These are phyloP conservation scores for Heliconius congener DNA, from an alignment of 1,140 invertebrate species.

Conservation along the genomic window DNA sequence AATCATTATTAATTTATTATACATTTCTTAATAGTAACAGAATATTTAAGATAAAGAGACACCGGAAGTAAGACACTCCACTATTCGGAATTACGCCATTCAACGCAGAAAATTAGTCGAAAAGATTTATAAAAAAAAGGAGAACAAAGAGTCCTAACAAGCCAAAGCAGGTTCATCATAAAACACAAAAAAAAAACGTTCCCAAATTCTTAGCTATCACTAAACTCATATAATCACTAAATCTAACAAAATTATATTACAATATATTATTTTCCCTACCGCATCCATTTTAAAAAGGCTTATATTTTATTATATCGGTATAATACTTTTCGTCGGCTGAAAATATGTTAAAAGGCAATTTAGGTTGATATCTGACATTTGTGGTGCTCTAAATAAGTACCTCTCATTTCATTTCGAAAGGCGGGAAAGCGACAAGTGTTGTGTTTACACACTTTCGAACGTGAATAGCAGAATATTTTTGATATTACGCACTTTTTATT, in stretches of 20 bases:
- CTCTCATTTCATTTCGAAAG: constrained; percentile 23
- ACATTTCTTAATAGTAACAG: too few species aligned
- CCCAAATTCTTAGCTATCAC: background rate
- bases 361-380: constrained; percentile 17
- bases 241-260: background rate
- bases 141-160: too few species aligned
- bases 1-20: too few species aligned
- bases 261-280: background rate
- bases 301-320: constrained; percentile 4
- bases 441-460: constrained; percentile 4
- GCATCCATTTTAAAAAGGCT: constrained; percentile 7
- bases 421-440: constrained; percentile 13
- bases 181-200: too few species aligned
- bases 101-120: too few species aligned
- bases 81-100: too few species aligned
- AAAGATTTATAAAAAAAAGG: background rate
- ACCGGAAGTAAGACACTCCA: too few species aligned
- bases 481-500: too few species aligned
- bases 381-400: constrained; percentile 21
- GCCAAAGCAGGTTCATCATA: background rate
- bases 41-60: too few species aligned
- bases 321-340: constrained; percentile 2
- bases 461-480: background rate
- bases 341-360: constrained; percentile 28
- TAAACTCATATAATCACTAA: background rate